Percentiles rank a stretch among this genome's conserved stretches.
phyloP scores from a whole-genome alignment of 2,113 vertebrate species.

The Xiphophorus couchianus region DNA sequence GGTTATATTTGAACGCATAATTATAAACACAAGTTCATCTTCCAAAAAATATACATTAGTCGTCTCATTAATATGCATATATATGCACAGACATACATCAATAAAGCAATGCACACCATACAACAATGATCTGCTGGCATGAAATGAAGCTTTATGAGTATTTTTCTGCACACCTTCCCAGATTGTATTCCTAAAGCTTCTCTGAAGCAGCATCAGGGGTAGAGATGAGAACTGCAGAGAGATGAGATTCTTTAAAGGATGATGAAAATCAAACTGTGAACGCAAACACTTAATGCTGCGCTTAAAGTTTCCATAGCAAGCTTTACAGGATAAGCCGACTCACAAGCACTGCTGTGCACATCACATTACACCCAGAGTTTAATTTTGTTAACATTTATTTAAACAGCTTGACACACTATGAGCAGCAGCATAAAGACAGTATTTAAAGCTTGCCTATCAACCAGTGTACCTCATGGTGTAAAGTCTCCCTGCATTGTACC shows the following conservation, averaged over 20 bases:
- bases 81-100: neutral
- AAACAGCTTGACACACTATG: neutral
- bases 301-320: constrained; percentile 11
- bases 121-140: constrained; percentile 22
- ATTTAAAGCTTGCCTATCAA: constrained; percentile 6
- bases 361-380: constrained; percentile 6
- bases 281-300: constrained; percentile 6
- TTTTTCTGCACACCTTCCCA: constrained; percentile 21
- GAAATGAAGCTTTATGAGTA: constrained; percentile 19
- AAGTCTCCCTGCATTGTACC: constrained; percentile 1
- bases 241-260: constrained; percentile 11
- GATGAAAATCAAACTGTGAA: constrained; percentile 24
- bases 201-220: constrained; percentile 11
- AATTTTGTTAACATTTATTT: constrained; percentile 19
- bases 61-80: constrained; percentile 18
- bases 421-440: constrained; percentile 17
- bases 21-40: constrained; percentile 33
- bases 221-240: constrained; percentile 23
- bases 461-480: neutral
- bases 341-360: constrained; percentile 19
- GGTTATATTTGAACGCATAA: constrained; percentile 23
- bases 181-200: constrained; percentile 18
- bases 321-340: constrained; percentile 13
- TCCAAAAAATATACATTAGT: constrained; percentile 43
- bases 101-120: constrained; percentile 37